Conservation (phyloP, 2,113 vertebrate genomes). For the Boleophthalmus pectinirostris region DNA sequence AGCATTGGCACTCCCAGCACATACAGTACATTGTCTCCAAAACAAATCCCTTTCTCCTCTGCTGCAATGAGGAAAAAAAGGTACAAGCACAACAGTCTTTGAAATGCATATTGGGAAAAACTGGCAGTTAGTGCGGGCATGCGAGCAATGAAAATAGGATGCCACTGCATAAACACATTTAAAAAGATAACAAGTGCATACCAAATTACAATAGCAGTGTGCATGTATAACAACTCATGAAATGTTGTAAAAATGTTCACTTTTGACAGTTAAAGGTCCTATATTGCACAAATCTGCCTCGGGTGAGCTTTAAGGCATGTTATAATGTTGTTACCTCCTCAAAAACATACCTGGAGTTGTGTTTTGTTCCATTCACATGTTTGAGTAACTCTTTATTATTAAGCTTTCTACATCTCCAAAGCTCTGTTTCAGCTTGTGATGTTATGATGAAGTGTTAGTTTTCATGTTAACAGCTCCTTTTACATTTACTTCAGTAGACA, state of each 20-base stretch:
- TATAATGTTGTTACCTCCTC: too few species aligned
- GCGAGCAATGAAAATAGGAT: conserved; percentile 6
- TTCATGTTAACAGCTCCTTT: too few species aligned
- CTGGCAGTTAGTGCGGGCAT: conserved; percentile 19
- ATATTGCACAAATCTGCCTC: too few species aligned
- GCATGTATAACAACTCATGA: not conserved
- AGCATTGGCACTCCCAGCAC: not conserved
- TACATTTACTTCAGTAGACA: too few species aligned
- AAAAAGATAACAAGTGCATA: conserved; percentile 1
- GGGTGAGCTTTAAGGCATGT: too few species aligned
- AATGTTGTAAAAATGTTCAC: not conserved
- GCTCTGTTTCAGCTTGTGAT: too few species aligned
- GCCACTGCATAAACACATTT: conserved; percentile 20
- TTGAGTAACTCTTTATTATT: too few species aligned
- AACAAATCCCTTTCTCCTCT: not conserved
- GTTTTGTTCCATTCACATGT: too few species aligned
- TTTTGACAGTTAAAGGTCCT: not conserved
- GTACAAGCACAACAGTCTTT: conserved; percentile 23
- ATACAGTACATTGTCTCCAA: conserved; percentile 5
- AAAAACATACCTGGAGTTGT: too few species aligned
- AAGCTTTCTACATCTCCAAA: too few species aligned
- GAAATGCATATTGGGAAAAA: conserved; percentile 34
- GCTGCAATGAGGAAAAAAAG: conserved; percentile 1
- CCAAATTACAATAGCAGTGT: not conserved
- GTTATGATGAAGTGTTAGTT: too few species aligned